Base-by-base conservation (phyloP, 2,797 vertebrate genomes). In the Sternotherus odoratus region DNA sequence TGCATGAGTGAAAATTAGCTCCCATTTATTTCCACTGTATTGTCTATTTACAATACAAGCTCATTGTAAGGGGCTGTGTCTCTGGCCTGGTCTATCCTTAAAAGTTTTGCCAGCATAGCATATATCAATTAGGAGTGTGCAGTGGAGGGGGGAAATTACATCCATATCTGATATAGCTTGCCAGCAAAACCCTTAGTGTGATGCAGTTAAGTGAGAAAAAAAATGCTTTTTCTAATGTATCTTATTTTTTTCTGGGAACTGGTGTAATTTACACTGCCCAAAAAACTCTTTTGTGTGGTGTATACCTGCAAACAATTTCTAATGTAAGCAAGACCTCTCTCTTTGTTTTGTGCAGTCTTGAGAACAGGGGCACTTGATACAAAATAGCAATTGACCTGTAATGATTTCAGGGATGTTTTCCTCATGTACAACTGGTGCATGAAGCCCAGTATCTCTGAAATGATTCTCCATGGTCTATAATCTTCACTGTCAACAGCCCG, bases 401-500 rank as follows among this genome's bases (percentile, higher is more conserved):
- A 87, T 69, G 49, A 85, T 80, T 96, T 72, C 53, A 80, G 2
- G 54, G 54, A 24, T 12, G 54, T 12, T 56, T 26, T 24, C 54
- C 54, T 56, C 24, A 56, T 56, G 54, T 56, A 56, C 24, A 56
- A 56, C 54, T 3, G 3, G 83, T 77, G 79, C 43, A 43, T 86
- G 74, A 66, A 63, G 79, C 79, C 43, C 43, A 56, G 82, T 0
- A 0, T 72, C 83, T 49, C 78, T 43, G 17, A 95, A 96, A 94
- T 33, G 69, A 92, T 95, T 96, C 85, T 88, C 89, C 91, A 93
- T 24, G 91, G 80, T 91, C 69, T 88, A 7, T 95, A 94, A 92
- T 88, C 89, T 95, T 91, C 85, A 92, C 91, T 95, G 84, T 92
- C 90, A 94, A 94, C 88, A 96, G 89, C 69, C 88, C 79, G 46